Evolutionary conservation across 2,797 vertebrate genomes (phyloP).

Genomic region (Morelia viridis): DNA sequence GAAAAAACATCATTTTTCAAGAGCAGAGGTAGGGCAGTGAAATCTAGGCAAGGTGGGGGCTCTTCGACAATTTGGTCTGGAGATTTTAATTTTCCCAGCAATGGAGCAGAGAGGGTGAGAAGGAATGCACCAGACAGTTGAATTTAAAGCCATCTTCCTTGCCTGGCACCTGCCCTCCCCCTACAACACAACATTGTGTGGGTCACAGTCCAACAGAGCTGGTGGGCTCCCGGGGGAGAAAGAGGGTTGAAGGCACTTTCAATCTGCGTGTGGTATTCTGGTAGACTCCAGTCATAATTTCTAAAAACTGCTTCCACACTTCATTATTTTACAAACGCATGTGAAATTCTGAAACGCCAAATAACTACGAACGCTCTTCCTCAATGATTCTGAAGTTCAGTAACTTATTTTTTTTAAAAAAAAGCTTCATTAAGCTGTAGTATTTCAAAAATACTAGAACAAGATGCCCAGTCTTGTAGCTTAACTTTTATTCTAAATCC

Average conservation of each 20-base stretch:
- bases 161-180: not conserved
- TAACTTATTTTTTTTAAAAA: not conserved
- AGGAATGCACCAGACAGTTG: not conserved
- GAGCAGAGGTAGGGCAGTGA: slow-evolving; percentile 5
- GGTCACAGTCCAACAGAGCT: not conserved
- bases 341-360: not conserved
- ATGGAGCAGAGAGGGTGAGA: not conserved
- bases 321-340: not conserved
- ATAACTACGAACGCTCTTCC: no score
- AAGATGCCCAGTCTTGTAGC: no score
- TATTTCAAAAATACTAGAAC: no score
- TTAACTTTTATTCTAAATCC: not conserved
- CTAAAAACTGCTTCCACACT: not conserved
- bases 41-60: not conserved
- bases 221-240: not conserved
- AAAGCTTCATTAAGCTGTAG: not conserved
- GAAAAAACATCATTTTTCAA: not conserved
- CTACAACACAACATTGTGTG: not conserved
- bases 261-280: not conserved
- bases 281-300: not conserved
- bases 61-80: not conserved
- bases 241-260: slow-evolving; percentile 10
- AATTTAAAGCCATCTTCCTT: not conserved
- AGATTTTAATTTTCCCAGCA: not conserved
- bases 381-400: not conserved